These are phyloP conservation scores for Leucoraja ocellata DNA, from an alignment of 2,797 vertebrate species.

Conservation along the genomic window DNA sequence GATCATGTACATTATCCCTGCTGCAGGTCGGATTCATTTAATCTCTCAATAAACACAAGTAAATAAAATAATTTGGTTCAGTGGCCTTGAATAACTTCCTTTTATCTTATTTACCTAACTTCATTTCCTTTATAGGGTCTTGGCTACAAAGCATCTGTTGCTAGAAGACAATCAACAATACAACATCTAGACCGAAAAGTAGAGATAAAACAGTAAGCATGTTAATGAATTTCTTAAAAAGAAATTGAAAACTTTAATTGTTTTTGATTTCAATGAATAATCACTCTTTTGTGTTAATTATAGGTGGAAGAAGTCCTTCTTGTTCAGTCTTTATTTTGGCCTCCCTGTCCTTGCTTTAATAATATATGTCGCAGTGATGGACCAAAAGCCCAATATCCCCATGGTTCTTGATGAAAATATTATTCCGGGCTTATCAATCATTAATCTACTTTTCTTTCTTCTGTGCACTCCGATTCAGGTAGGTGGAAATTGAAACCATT, in stretches of 20 bases:
- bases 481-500: background rate
- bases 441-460: conserved; percentile 86
- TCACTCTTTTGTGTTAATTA: conserved; percentile 38
- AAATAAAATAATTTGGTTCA: background rate
- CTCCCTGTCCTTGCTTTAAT: conserved; percentile 87
- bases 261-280: background rate
- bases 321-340: conserved; percentile 84
- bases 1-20: background rate
- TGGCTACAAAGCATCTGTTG: conserved; percentile 74
- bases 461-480: conserved; percentile 93
- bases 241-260: conserved; percentile 28
- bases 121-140: conserved; percentile 62
- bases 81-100: background rate
- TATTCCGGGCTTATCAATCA: conserved; percentile 80
- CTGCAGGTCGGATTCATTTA: background rate
- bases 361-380: conserved; percentile 88
- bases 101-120: background rate
- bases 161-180: conserved; percentile 61
- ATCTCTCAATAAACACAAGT: background rate
- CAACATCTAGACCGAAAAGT: conserved; percentile 76
- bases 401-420: conserved; percentile 71
- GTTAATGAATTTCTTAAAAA: background rate
- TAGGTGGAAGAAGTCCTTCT: conserved; percentile 89
- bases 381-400: conserved; percentile 56
- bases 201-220: conserved; percentile 86